Percentiles rank a stretch among this genome's conserved stretches.
Evolutionary conservation across 2,888 invertebrate genomes (phyloP).

Genomic region (Scrobipalpa costella): DNA sequence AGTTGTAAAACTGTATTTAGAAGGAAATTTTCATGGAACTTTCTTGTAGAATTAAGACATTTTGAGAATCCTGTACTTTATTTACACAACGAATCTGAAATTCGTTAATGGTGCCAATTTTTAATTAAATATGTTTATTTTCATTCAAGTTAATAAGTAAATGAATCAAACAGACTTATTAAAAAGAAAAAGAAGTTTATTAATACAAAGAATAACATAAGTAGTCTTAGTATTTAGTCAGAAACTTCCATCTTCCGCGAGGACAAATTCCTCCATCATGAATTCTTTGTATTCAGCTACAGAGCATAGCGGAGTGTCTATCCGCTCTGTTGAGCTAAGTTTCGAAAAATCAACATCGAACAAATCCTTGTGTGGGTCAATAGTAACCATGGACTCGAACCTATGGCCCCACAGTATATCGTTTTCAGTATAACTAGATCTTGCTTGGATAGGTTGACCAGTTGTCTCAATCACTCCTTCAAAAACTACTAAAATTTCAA

Average conservation of each 20-base stretch:
- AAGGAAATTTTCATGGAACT: no score
- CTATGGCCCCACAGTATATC: constrained; percentile 94
- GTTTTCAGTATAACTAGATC: constrained; percentile 89
- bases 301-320: constrained; percentile 94
- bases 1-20: neutral
- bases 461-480: constrained; percentile 96
- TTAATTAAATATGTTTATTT: no score
- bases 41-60: no score
- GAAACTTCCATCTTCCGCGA: neutral
- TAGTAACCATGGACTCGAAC: constrained; percentile 89
- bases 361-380: constrained; percentile 85
- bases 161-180: neutral
- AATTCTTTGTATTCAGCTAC: constrained; percentile 79
- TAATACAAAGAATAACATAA: neutral
- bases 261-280: neutral
- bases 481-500: constrained; percentile 93
- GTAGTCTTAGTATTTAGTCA: neutral
- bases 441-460: constrained; percentile 89
- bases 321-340: constrained; percentile 90
- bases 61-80: no score
- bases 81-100: no score
- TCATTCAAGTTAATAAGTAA: neutral
- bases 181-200: neutral
- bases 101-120: no score
- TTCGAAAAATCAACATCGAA: constrained; percentile 94